Evolutionary conservation across 2,113 vertebrate genomes (phyloP).

Genomic region (Hassar affinis): DNA sequence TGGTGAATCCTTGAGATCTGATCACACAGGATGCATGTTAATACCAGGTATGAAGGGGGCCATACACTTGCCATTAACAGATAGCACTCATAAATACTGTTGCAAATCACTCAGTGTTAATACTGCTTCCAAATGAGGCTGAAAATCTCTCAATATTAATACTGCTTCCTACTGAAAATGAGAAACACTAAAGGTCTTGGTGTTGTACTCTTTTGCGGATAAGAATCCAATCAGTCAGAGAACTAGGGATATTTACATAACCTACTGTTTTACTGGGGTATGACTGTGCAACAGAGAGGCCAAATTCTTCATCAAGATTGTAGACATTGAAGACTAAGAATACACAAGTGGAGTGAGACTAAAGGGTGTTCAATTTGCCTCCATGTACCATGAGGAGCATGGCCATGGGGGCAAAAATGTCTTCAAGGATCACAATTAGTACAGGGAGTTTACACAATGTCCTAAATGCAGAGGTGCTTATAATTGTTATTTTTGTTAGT

Average conservation of each 20-base stretch:
- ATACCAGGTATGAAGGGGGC: too few species aligned
- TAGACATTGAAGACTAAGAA: neutral
- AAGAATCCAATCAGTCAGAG: neutral
- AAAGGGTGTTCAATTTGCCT: neutral
- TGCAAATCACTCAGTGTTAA: neutral
- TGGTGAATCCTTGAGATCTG: too few species aligned
- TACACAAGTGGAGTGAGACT: neutral
- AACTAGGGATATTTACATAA: neutral
- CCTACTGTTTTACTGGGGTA: neutral
- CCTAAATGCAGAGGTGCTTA: neutral
- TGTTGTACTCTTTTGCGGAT: neutral
- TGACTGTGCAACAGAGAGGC: neutral
- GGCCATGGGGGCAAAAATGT: neutral
- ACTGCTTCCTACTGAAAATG: neutral
- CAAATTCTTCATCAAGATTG: neutral
- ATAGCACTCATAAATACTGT: neutral
- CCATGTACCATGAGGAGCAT: neutral
- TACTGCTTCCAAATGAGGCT: neutral
- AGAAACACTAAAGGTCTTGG: neutral
- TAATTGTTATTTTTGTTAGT: neutral
- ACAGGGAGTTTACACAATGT: neutral
- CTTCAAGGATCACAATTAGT: neutral
- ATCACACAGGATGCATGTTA: too few species aligned
- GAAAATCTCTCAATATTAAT: neutral
- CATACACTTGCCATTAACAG: neutral